Evolutionary conservation across 2,797 vertebrate species (phyloP).

Genomic region (Hozukius guyotensis): DNA sequence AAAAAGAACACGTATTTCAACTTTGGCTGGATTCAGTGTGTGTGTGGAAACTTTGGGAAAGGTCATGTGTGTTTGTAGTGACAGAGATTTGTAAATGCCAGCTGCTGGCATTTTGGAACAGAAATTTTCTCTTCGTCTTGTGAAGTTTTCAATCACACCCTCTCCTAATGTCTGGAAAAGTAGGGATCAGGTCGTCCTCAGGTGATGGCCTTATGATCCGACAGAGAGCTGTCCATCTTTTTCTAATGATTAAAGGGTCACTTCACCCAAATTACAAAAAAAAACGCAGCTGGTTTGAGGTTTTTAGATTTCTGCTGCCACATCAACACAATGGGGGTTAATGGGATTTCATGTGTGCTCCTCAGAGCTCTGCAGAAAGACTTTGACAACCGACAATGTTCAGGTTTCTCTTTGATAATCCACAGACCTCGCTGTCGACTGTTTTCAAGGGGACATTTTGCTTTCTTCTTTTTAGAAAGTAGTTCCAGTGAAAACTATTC

Average conservation of each 20-base stretch:
- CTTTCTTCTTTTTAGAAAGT: background rate
- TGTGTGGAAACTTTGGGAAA: conserved; percentile 41
- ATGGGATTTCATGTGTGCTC: background rate
- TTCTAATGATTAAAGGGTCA: background rate
- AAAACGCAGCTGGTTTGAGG: background rate
- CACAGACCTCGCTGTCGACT: background rate
- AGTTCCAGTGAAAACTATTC: background rate
- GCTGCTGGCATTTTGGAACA: conserved; percentile 56
- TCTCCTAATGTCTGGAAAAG: conserved; percentile 6
- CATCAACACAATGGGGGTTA: background rate
- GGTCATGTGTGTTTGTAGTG: conserved; percentile 47
- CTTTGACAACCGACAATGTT: background rate
- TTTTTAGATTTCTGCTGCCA: background rate
- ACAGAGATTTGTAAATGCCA: conserved; percentile 56
- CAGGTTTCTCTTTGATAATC: background rate
- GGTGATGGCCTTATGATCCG: background rate
- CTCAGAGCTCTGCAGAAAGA: background rate
- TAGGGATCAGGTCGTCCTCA: conserved; percentile 8
- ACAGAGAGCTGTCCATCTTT: background rate
- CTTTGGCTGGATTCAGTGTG: conserved; percentile 9
- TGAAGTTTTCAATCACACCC: conserved; percentile 31
- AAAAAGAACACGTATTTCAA: conserved; percentile 3
- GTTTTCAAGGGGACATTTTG: background rate
- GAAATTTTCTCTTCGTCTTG: conserved; percentile 23
- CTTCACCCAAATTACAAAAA: background rate